phyloP scores from a whole-genome alignment of 2,888 invertebrate species.

The Morpho achilles region DNA sequence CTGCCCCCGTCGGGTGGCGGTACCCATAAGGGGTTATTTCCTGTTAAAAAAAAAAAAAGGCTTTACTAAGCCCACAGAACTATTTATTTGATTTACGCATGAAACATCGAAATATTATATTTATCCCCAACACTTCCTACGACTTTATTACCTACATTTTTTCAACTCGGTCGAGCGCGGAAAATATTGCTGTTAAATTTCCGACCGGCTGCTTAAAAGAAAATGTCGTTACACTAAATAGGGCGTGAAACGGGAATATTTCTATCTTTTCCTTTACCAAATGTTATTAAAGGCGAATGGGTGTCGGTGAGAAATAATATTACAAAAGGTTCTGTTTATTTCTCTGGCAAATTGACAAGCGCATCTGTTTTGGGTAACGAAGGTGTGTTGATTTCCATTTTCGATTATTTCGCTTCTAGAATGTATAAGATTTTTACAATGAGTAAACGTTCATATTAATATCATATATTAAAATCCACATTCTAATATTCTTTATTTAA shows the following conservation, averaged over 20 bases:
- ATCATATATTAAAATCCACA: no score
- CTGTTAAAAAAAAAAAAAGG: no score
- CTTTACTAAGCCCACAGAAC: no score
- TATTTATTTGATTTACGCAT: no score
- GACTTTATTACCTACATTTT: background rate
- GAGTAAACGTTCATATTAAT: no score
- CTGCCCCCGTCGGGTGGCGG: no score
- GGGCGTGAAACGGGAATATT: constrained; percentile 5
- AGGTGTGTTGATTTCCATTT: background rate
- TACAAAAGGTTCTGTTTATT: background rate
- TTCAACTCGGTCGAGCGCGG: background rate
- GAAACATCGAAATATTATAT: no score
- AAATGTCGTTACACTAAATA: constrained; percentile 7
- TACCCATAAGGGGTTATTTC: no score
- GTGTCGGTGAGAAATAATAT: constrained; percentile 1
- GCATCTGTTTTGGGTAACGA: background rate
- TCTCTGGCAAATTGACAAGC: constrained; percentile 7
- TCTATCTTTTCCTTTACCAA: background rate
- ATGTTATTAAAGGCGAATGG: background rate
- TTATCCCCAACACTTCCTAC: no score
- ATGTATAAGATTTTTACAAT: no score
- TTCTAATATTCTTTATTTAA: no score
- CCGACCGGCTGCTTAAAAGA: background rate
- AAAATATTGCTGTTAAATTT: background rate
- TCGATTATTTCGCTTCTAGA: no score